phyloP scores from a whole-genome alignment of 2,113 vertebrate species.

The Anoura caudifer region DNA sequence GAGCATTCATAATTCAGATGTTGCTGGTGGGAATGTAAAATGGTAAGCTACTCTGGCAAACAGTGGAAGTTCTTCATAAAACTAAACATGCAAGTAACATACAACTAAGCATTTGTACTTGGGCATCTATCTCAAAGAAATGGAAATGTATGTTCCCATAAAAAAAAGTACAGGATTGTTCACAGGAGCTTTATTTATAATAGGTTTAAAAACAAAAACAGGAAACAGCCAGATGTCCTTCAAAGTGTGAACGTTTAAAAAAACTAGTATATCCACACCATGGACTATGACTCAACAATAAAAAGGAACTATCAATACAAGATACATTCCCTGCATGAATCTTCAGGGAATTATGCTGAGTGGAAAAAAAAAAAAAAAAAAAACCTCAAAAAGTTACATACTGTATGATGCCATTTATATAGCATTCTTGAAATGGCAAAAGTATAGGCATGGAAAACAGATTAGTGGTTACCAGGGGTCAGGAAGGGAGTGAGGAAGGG shows the following conservation, averaged over 20 bases:
- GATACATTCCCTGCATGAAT: neutral
- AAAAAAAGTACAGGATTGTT: neutral
- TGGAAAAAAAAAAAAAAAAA: neutral
- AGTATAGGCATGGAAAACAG: conserved; percentile 14
- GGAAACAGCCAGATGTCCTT: neutral
- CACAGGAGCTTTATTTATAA: conserved; percentile 4
- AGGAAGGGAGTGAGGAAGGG: neutral
- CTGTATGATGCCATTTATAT: neutral
- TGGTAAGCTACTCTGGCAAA: conserved; percentile 12
- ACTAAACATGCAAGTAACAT: neutral
- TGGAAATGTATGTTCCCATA: neutral
- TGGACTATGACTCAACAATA: neutral
- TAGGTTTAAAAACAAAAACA: neutral
- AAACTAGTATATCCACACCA: neutral
- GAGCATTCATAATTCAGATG: neutral
- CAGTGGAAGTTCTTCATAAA: neutral
- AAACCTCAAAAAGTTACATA: neutral
- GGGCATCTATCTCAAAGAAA: conserved; percentile 15
- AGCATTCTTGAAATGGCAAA: conserved; percentile 6
- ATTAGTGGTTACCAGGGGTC: neutral
- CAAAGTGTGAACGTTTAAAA: neutral
- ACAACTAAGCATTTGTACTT: neutral
- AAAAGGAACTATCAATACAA: conserved; percentile 27
- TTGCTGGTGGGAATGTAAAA: neutral
- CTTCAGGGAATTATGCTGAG: neutral